These are phyloP conservation scores for Rhinogobio ventralis DNA, from an alignment of 2,797 vertebrate genomes.

Conservation along the genomic window DNA sequence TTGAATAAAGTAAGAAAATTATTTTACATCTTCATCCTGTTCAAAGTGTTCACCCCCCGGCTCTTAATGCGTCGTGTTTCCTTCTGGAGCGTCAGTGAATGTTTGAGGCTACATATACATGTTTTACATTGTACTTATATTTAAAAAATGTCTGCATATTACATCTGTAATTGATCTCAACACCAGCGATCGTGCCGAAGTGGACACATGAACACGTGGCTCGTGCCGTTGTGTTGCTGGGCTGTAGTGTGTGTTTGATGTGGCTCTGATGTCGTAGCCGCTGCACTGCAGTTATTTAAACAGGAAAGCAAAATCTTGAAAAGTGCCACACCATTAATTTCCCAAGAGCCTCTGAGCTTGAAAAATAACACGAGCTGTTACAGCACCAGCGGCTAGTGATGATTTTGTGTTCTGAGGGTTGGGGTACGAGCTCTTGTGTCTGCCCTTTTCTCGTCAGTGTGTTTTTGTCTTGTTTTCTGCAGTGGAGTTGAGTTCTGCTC, in stretches of 20 bases:
- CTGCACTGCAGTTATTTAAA: not conserved
- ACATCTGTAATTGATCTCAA: too few relatives aligned
- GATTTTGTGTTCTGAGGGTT: not conserved
- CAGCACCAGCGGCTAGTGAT: not conserved
- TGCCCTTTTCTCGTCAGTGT: not conserved
- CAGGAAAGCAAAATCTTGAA: conserved; percentile 21
- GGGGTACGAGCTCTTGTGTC: not conserved
- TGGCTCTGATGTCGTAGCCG: not conserved
- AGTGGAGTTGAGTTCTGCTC: conserved; percentile 84
- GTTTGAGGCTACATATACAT: too few relatives aligned
- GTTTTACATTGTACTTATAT: too few relatives aligned
- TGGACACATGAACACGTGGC: not conserved
- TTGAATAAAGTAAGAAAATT: too few relatives aligned
- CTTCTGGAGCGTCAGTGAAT: too few relatives aligned
- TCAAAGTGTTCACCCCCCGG: too few relatives aligned
- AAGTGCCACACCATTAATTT: conserved; percentile 15
- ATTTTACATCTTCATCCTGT: too few relatives aligned
- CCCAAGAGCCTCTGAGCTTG: not conserved
- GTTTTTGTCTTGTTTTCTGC: conserved; percentile 7
- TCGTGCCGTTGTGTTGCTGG: not conserved
- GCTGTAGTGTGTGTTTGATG: not conserved
- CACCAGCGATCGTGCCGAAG: not conserved
- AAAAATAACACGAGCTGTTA: conserved; percentile 13
- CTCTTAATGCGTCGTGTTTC: too few relatives aligned
- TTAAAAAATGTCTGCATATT: too few relatives aligned